Evolutionary conservation across 1,140 invertebrate species (phyloP).

Genomic region (Drosophila albomicans): DNA sequence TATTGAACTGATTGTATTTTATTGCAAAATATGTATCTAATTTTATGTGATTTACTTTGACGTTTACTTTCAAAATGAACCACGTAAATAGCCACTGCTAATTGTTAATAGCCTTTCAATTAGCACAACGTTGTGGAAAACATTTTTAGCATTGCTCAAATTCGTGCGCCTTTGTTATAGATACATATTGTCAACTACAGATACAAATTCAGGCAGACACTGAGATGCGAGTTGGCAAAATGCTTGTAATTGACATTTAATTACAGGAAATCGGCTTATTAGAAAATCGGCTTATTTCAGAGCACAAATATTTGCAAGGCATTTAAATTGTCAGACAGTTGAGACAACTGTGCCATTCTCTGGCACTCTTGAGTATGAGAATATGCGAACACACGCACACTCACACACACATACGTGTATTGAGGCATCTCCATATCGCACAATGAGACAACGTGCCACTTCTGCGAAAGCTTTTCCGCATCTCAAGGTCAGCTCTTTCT

Average conservation of each 20-base stretch:
- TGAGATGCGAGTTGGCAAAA: background rate
- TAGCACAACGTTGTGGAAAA: constrained; percentile 47
- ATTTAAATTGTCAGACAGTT: constrained; percentile 24
- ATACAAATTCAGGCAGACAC: constrained; percentile 4
- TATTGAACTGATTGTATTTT: no score
- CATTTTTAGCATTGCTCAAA: constrained; percentile 19
- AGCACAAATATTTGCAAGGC: constrained; percentile 45
- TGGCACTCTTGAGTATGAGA: constrained; percentile 5
- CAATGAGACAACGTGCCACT: constrained; percentile 42
- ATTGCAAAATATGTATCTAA: background rate
- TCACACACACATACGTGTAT: constrained; percentile 4
- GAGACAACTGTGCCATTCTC: constrained; percentile 35
- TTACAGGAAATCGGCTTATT: constrained; percentile 65
- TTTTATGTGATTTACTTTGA: background rate
- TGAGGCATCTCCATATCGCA: constrained; percentile 40
- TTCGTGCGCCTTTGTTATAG: constrained; percentile 11
- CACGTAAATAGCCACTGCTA: constrained; percentile 1
- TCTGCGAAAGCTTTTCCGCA: constrained; percentile 61
- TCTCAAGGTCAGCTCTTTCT: constrained; percentile 76
- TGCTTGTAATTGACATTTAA: constrained; percentile 56
- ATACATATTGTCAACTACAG: background rate
- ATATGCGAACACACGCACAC: constrained; percentile 11
- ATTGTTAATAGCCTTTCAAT: constrained; percentile 45
- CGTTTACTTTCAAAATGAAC: background rate
- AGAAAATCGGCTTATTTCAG: constrained; percentile 52